Conservation (phyloP, 2,113 vertebrate genomes). For the Progne subis region DNA sequence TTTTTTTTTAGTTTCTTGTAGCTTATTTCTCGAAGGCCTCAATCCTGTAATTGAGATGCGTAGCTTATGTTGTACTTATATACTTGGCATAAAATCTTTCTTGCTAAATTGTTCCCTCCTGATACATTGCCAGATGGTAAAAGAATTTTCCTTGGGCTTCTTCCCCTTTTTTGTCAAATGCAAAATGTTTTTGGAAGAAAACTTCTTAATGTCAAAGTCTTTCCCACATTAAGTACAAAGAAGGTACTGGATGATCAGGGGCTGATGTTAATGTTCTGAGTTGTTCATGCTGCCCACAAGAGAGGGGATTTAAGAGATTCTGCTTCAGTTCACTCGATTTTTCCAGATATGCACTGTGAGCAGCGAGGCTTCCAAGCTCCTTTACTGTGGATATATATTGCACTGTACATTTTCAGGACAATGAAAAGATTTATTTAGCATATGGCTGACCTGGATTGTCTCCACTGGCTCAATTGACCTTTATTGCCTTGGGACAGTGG, state of each 20-base stretch:
- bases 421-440: conserved; percentile 24
- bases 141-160: neutral
- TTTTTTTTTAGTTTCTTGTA: neutral
- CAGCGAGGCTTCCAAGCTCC: neutral
- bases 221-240: neutral
- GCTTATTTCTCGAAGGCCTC: neutral
- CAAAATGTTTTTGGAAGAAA: neutral
- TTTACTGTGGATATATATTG: neutral
- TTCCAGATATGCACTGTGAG: neutral
- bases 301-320: neutral
- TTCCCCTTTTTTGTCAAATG: neutral
- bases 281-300: neutral
- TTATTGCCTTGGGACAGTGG: conserved; percentile 38
- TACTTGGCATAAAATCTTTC: neutral
- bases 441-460: conserved; percentile 50
- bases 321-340: neutral
- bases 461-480: conserved; percentile 39
- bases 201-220: neutral
- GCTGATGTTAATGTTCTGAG: neutral
- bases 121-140: neutral
- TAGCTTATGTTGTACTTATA: neutral
- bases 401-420: conserved; percentile 2
- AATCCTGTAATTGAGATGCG: neutral
- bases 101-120: neutral
- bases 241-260: neutral